Conservation (phyloP, 2,888 invertebrate genomes). For the Coelogynopora nodosa region DNA sequence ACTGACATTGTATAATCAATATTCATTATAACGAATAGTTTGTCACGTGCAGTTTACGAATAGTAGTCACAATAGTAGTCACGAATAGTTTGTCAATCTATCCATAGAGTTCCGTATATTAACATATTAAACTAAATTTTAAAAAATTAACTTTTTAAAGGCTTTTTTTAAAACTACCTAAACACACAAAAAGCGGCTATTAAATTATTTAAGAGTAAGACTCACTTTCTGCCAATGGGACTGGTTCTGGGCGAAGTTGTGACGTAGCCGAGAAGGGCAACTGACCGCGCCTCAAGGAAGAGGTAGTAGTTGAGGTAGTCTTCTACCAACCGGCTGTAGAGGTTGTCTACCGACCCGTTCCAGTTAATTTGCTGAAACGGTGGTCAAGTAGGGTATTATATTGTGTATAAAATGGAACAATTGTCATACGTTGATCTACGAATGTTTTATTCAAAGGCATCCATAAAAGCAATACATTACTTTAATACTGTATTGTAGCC, state of each 20-base stretch:
- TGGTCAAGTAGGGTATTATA: no score
- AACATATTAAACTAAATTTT: neutral
- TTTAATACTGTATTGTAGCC: no score
- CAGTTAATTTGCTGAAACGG: constrained; percentile 30
- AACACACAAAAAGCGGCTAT: neutral
- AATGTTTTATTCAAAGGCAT: no score
- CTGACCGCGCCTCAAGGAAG: neutral
- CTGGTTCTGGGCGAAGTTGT: neutral
- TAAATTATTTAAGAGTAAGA: neutral
- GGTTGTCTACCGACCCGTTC: constrained; percentile 34
- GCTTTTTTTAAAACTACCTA: neutral
- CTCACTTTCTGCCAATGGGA: neutral
- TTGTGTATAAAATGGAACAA: no score
- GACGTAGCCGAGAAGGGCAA: neutral
- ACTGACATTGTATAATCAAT: no score
- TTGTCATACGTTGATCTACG: no score
- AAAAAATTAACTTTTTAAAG: neutral
- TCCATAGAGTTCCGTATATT: neutral
- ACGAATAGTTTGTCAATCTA: neutral
- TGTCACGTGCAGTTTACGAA: no score
- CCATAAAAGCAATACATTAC: no score
- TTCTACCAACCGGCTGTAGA: constrained; percentile 22
- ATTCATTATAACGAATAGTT: no score
- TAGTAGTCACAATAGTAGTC: no score
- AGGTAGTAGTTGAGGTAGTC: constrained; percentile 26